Evolutionary conservation across 2,113 vertebrate genomes (phyloP).

Genomic region (Rhodinocichla rosea): DNA sequence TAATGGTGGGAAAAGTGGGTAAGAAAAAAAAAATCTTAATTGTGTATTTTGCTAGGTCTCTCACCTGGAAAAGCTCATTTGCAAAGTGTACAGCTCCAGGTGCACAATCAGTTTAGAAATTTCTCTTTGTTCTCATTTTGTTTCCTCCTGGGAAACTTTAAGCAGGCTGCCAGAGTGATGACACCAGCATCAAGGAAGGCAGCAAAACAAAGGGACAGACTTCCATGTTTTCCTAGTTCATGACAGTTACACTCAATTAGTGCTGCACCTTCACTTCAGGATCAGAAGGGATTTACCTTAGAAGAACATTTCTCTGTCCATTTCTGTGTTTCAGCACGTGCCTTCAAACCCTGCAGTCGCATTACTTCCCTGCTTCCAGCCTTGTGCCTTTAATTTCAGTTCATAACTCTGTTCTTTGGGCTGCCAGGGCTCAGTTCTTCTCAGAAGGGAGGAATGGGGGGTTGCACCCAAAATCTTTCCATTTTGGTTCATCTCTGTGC

Average conservation of each 20-base stretch:
- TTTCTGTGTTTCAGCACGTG: neutral
- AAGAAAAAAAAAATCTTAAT: neutral
- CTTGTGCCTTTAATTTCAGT: neutral
- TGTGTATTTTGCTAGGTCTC: neutral
- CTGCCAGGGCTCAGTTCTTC: neutral
- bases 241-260: neutral
- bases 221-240: neutral
- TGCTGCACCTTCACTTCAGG: neutral
- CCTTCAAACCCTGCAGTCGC: neutral
- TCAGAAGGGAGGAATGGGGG: neutral
- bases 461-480: neutral
- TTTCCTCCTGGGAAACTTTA: neutral
- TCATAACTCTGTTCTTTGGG: neutral
- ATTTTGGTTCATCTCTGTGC: neutral
- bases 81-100: neutral
- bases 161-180: neutral
- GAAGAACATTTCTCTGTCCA: neutral
- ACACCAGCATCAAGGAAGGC: neutral
- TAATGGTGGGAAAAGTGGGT: neutral
- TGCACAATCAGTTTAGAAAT: neutral
- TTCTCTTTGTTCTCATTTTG: neutral
- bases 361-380: neutral
- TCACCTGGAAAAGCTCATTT: neutral
- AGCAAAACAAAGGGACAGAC: neutral
- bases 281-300: neutral